Conservation (phyloP, 1,140 invertebrate species). For the Anastrepha obliqua region DNA sequence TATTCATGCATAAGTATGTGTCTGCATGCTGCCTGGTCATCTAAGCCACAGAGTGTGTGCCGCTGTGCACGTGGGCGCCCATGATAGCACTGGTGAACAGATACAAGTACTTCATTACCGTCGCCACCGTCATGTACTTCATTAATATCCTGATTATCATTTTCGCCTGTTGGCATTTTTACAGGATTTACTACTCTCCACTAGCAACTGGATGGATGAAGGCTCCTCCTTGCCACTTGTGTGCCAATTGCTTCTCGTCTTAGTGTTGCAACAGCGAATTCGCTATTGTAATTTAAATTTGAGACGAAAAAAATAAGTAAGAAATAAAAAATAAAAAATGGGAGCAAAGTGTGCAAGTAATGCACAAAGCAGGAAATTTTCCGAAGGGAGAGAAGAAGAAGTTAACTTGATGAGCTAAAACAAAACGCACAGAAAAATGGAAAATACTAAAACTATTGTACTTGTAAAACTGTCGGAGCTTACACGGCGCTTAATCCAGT, state of each 20-base stretch:
- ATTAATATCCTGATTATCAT: constrained; percentile 51
- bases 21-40: constrained; percentile 6
- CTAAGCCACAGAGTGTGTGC: neutral
- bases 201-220: neutral
- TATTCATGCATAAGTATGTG: neutral
- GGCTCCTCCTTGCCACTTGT: neutral
- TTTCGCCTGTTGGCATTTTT: constrained; percentile 45
- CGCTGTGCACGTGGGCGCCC: neutral
- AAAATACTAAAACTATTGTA: neutral
- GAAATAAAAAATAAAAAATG: neutral
- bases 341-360: constrained; percentile 13
- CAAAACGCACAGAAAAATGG: neutral
- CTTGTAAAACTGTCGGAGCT: constrained; percentile 16
- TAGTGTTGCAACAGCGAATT: constrained; percentile 20
- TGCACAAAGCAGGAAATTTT: neutral
- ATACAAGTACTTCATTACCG: constrained; percentile 35
- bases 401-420: constrained; percentile 18
- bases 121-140: constrained; percentile 29
- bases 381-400: neutral
- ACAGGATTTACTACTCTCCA: constrained; percentile 41
- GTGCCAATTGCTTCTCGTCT: neutral
- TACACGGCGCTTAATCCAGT: constrained; percentile 23
- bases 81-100: neutral
- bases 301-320: neutral
- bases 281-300: constrained; percentile 27